phyloP scores from a whole-genome alignment of 2,888 invertebrate genomes.

The Oxystoma pomonae region DNA sequence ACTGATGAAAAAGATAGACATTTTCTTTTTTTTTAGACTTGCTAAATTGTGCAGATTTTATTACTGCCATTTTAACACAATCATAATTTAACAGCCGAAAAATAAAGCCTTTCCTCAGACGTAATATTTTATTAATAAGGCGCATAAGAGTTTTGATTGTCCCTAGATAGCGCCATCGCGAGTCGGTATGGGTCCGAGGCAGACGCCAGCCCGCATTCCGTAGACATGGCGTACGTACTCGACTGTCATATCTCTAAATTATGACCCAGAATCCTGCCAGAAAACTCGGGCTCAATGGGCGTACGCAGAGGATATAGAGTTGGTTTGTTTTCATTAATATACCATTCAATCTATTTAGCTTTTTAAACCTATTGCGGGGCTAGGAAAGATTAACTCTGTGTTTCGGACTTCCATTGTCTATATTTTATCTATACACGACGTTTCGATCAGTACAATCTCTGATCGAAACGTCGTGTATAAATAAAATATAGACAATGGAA shows the following conservation, averaged over 20 bases:
- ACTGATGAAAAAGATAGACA: too few relatives aligned
- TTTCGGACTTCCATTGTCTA: too few relatives aligned
- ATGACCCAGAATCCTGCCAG: not conserved
- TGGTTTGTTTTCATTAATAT: not conserved
- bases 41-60: too few relatives aligned
- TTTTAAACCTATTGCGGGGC: too few relatives aligned
- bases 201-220: constrained; percentile 4
- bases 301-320: not conserved
- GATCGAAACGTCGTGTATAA: too few relatives aligned
- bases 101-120: not conserved
- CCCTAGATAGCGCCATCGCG: constrained; percentile 1
- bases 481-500: too few relatives aligned
- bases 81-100: not conserved
- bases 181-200: not conserved
- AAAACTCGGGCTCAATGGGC: not conserved
- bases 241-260: constrained; percentile 2
- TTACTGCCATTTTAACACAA: too few relatives aligned
- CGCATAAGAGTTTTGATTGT: constrained; percentile 1
- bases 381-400: too few relatives aligned
- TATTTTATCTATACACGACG: too few relatives aligned
- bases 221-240: not conserved
- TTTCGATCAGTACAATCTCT: too few relatives aligned
- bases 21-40: too few relatives aligned
- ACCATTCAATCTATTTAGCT: too few relatives aligned
- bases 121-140: constrained; percentile 2